Conservation (phyloP, 2,113 vertebrate genomes). For the Gobiocypris rarus region DNA sequence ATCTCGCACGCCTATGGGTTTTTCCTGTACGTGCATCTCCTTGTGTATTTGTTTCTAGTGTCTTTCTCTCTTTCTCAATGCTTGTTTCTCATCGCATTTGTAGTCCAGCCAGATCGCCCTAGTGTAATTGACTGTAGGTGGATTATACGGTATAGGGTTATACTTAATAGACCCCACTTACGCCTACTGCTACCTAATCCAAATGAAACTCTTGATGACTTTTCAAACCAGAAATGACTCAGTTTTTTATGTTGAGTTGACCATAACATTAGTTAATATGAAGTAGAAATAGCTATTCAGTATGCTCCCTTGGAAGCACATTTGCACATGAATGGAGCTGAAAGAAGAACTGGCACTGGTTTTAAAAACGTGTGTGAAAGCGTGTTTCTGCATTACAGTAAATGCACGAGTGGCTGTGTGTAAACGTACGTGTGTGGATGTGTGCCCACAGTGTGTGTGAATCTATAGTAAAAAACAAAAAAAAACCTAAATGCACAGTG, state of each 20-base stretch:
- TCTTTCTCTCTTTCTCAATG: neutral
- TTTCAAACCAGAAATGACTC: neutral
- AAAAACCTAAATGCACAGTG: neutral
- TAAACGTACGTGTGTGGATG: constrained; percentile 8
- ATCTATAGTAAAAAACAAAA: constrained; percentile 33
- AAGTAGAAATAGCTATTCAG: constrained; percentile 11
- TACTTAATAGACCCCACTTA: constrained; percentile 27
- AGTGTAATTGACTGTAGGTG: constrained; percentile 25
- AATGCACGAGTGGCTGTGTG: constrained; percentile 29
- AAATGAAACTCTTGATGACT: neutral
- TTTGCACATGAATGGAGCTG: constrained; percentile 34
- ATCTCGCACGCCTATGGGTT: neutral
- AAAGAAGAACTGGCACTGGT: neutral
- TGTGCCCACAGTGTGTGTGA: constrained; percentile 7
- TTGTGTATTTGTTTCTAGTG: neutral
- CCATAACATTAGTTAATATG: neutral
- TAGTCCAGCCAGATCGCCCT: neutral
- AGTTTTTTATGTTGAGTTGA: constrained; percentile 6
- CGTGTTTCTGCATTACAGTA: neutral
- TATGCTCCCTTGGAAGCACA: neutral
- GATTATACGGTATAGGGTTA: constrained; percentile 32
- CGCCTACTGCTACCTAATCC: constrained; percentile 22
- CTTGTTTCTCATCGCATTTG: neutral
- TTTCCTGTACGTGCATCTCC: neutral
- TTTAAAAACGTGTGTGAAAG: neutral